Evolutionary conservation across 2,113 vertebrate species (phyloP), one percentile per base, ranked within the genome.

Genomic region (Tupaia tana): DNA sequence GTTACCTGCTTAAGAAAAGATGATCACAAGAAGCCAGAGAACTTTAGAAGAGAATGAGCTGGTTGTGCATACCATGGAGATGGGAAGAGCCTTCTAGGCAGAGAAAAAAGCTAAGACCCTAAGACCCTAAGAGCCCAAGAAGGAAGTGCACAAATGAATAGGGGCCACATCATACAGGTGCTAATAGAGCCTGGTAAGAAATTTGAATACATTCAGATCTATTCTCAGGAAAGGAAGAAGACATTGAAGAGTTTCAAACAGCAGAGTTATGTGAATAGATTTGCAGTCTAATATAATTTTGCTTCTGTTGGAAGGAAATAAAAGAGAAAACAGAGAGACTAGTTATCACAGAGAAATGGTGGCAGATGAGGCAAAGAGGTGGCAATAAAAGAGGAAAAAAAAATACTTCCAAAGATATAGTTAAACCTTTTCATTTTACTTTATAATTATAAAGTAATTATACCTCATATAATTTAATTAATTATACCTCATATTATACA

Each of bases 251-350:
- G 15, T 16, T 79, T 95, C 31, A 82, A 64, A 59, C 7, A 92
- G 16, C 14, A 12, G 5, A 82, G 86, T 71, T 63, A 20, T 12
- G 3, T 31, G n/a, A 91, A 19, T 74, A 43, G 54, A 24, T 89
- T 80, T 90, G 61, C 4, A 54, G 3, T n/a, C 86, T 87, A 85
- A 81, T 5, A 59, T 66, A 12, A 20, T 73, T 91, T 93, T 92
- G 61, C 25, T 86, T 93, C 67, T 54, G 25, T 73, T 63, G 18
- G 43, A 80, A 85, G 29, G 19, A 93, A 93, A 83, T 83, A 71
- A 93, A 81, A 95, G 52, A 89, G 16, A 70, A 83, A 86, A 7
- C 31, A 43, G 58, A 93, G 20, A 91, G 43, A 43, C 43, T 29
- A 56, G 16, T 89, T 84, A 92, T 66, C 25, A 92, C 31, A 43